Evolutionary conservation across 2,888 invertebrate genomes (phyloP).

Genomic region (Cistogaster globosa): DNA sequence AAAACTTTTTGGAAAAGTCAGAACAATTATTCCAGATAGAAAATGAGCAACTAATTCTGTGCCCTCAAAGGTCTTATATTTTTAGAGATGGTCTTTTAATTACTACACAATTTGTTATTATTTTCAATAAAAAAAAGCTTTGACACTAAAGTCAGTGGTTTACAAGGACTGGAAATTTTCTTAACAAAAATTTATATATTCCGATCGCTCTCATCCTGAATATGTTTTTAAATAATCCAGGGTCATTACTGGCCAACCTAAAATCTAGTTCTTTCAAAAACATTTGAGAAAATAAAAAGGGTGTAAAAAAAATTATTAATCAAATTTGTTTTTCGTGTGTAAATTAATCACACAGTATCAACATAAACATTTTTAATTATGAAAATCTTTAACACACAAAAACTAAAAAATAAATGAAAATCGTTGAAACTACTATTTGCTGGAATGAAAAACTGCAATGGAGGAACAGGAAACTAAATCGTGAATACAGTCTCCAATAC

Average conservation of each 20-base stretch:
- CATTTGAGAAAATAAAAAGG: not conserved
- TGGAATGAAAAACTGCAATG: constrained; percentile 34
- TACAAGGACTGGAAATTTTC: too few relatives aligned
- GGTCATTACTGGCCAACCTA: not conserved
- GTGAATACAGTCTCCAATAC: constrained; percentile 9
- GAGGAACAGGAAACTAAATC: constrained; percentile 22
- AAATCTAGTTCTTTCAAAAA: constrained; percentile 1
- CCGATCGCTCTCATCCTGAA: too few relatives aligned
- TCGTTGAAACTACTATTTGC: constrained; percentile 59
- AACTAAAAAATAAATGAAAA: constrained; percentile 37
- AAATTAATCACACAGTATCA: constrained; percentile 67
- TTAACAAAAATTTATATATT: too few relatives aligned
- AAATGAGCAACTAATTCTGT: too few relatives aligned
- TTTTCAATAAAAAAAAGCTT: too few relatives aligned
- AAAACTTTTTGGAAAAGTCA: too few relatives aligned
- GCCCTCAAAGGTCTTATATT: too few relatives aligned
- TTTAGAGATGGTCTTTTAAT: too few relatives aligned
- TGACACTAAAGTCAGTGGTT: too few relatives aligned
- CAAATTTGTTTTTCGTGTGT: constrained; percentile 63
- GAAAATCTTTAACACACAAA: constrained; percentile 51
- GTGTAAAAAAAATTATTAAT: constrained; percentile 41
- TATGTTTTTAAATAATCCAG: not conserved
- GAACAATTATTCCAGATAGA: too few relatives aligned
- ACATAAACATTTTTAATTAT: constrained; percentile 70
- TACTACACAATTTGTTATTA: too few relatives aligned